Base-by-base conservation (phyloP, 2,797 vertebrate species). In the Scarus forsteni region DNA sequence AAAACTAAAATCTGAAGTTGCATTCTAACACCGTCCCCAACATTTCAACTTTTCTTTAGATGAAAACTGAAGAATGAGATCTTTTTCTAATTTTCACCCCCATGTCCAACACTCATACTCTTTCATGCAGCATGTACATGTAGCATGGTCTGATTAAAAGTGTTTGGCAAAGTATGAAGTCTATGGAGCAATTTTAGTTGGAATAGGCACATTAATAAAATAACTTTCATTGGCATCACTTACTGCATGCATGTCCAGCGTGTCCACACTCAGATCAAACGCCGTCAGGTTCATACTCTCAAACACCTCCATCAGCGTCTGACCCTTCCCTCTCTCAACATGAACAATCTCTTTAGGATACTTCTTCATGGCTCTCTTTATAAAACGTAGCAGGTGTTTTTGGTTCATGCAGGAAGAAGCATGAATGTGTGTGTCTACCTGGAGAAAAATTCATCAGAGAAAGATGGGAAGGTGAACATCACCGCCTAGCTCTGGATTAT, bases 331-430 rank as follows among this genome's bases (percentile, higher is more conserved):
- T 70, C 92, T 93, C 87, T 98, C 96, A 81, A 98, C 92, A 0
- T 96, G 97, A 66, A 99, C 97, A 0, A 99, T 97, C 66, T 99
- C 97, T 14, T 94, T 92, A 14, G 96, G 92, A 73, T 96, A 96
- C 77, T 97, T 97, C 93, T 99, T 99, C 97, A 99, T 98, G 0
- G 98, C 94, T 35, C 97, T 90, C 86, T 99, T 99, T 86, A 99
- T 99, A 79, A 99, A 99, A 56, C 98, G 96, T 80, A 99, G 88
- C 27, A 99, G 93, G 27, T 99, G 97, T 86, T 99, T 99, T 93
- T 99, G 98, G 89, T 99, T 99, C 98, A 99, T 99, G 82, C 98
- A 99, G 81, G 97, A 98, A 0, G 97, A 98, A 44, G 97, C 98
- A 0, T 99, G 98, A 87, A 99, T 99, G 82, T 99, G 97, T 0